These are phyloP conservation scores for Drosophila kanekoi DNA, from an alignment of 2,888 invertebrate genomes.

Conservation along the genomic window DNA sequence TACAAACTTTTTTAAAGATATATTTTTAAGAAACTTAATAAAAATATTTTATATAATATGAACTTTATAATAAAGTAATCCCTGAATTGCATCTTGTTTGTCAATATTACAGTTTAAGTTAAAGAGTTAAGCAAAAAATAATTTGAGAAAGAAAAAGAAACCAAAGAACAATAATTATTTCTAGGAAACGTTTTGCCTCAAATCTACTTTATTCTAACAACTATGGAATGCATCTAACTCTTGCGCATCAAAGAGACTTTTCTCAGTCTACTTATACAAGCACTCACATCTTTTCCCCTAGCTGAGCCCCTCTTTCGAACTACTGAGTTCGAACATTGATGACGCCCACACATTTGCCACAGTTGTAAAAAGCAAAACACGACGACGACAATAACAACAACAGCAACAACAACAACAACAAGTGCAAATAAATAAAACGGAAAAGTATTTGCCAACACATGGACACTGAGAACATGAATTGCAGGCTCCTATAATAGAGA, in stretches of 20 bases:
- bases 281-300: slow-evolving; percentile 23
- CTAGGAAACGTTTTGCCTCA: neutral
- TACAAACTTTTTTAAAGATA: too few species aligned
- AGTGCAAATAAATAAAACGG: neutral
- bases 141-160: neutral
- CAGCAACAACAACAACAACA: slow-evolving; percentile 11
- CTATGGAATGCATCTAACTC: slow-evolving; percentile 1
- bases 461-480: slow-evolving; percentile 54
- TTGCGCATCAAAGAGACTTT: neutral
- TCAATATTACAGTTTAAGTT: too few species aligned
- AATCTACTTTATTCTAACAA: neutral
- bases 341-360: slow-evolving; percentile 71
- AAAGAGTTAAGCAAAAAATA: too few species aligned
- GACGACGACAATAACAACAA: slow-evolving; percentile 23
- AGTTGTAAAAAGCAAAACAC: slow-evolving; percentile 44
- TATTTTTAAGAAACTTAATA: too few species aligned
- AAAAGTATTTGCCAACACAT: slow-evolving; percentile 16
- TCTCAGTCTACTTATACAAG: slow-evolving; percentile 43
- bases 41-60: too few species aligned
- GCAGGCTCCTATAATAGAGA: slow-evolving; percentile 36
- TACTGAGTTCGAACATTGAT: slow-evolving; percentile 59
- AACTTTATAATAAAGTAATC: neutral
- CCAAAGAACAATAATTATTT: neutral
- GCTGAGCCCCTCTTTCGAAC: slow-evolving; percentile 49
- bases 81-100: neutral